Conservation (phyloP, 2,113 vertebrate species). For the Gallinago jamesoni region DNA sequence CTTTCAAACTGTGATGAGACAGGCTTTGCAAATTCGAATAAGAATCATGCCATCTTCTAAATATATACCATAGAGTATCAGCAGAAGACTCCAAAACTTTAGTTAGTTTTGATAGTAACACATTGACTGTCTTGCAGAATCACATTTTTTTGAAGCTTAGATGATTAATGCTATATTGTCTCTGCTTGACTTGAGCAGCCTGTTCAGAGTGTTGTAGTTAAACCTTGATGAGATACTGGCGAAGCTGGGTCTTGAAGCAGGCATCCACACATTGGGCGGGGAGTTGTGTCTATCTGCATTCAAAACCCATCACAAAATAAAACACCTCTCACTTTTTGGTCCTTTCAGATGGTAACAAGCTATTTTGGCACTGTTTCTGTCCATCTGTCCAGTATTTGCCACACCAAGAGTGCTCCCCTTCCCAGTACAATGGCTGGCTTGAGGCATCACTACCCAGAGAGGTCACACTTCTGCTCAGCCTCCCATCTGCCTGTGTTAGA, state of each 20-base stretch:
- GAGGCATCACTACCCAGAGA: background rate
- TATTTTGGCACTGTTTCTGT: background rate
- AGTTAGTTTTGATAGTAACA: background rate
- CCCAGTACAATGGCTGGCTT: background rate
- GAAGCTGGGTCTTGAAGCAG: background rate
- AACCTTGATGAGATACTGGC: background rate
- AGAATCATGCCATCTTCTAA: background rate
- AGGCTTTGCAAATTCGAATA: background rate
- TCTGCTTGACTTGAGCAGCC: background rate
- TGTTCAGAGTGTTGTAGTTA: background rate
- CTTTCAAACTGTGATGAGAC: background rate
- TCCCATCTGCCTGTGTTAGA: background rate
- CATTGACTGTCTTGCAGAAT: background rate
- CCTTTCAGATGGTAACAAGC: background rate
- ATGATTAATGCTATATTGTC: background rate
- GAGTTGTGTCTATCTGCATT: background rate
- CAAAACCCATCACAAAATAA: background rate
- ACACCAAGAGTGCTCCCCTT: background rate
- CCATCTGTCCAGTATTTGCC: background rate
- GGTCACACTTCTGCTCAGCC: background rate
- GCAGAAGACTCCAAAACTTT: background rate
- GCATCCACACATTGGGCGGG: background rate
- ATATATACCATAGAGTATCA: background rate
- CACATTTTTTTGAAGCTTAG: background rate
- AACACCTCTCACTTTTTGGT: background rate